A percentile compares a stretch with the other conserved stretches of the same genome.
Conservation (phyloP, 2,113 vertebrate genomes). For the Chaetops frenatus region DNA sequence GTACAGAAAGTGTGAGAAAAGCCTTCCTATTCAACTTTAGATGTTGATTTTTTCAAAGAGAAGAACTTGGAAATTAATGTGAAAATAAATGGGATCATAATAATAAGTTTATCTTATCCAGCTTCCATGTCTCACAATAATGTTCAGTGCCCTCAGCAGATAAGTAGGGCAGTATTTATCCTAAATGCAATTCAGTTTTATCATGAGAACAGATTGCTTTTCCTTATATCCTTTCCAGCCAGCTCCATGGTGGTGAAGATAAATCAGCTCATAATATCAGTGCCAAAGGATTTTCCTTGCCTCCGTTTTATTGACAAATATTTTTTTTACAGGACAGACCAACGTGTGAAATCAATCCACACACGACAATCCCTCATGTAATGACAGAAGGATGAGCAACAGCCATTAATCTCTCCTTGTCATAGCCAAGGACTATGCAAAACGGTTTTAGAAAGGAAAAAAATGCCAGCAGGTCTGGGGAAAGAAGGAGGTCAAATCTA, state of each 20-base stretch:
- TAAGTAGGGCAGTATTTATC: conserved; percentile 8
- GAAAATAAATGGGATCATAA: neutral
- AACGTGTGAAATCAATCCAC: conserved; percentile 21
- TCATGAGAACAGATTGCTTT: conserved; percentile 26
- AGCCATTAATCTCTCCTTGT: conserved; percentile 20
- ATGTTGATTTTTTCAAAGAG: neutral
- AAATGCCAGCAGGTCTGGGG: neutral
- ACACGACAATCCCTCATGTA: neutral
- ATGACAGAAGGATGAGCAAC: neutral
- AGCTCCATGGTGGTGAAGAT: neutral
- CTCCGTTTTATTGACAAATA: conserved; percentile 50
- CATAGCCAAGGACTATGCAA: conserved; percentile 23
- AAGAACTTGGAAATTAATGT: neutral
- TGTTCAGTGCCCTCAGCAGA: neutral
- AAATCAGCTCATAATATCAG: conserved; percentile 2
- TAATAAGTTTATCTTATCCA: neutral
- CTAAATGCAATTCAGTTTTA: conserved; percentile 13
- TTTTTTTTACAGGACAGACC: conserved; percentile 9
- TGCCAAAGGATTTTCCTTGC: conserved; percentile 28
- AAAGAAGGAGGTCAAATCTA: neutral
- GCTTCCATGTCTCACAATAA: neutral
- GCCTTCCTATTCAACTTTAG: neutral
- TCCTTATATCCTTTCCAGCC: neutral
- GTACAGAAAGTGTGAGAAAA: neutral
- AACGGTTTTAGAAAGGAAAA: neutral